Conservation (phyloP, 2,113 vertebrate species). For the Hyla sarda region DNA sequence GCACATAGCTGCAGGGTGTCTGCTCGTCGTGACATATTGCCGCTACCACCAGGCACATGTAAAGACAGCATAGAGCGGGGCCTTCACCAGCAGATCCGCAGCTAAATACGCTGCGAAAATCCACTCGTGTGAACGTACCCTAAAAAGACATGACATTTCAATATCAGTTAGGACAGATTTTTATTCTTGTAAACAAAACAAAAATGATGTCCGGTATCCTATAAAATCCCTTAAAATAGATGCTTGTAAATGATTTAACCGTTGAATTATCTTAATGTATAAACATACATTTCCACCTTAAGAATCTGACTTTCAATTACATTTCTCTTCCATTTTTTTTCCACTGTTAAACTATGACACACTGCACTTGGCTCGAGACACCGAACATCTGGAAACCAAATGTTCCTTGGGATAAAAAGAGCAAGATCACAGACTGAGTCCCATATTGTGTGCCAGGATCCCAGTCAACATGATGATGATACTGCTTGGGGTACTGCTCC, state of each 20-base stretch:
- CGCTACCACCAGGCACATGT: too few relatives aligned
- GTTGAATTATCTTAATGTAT: neutral
- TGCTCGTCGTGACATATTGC: too few relatives aligned
- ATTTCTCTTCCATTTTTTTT: slow-evolving; percentile 71
- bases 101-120: too few relatives aligned
- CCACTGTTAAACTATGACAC: slow-evolving; percentile 78
- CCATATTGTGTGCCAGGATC: slow-evolving; percentile 65
- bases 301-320: slow-evolving; percentile 8
- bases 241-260: neutral
- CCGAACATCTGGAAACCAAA: slow-evolving; percentile 92
- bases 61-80: too few relatives aligned
- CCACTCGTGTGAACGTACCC: too few relatives aligned
- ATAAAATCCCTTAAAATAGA: too few relatives aligned
- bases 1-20: too few relatives aligned
- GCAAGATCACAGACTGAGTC: slow-evolving; percentile 66
- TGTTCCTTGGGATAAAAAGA: slow-evolving; percentile 76
- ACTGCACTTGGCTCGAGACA: slow-evolving; percentile 76
- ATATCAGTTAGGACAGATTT: neutral
- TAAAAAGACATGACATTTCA: too few relatives aligned
- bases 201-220: too few relatives aligned
- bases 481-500: slow-evolving; percentile 72
- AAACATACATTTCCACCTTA: slow-evolving; percentile 40
- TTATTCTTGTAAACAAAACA: too few relatives aligned
- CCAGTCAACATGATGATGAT: slow-evolving; percentile 77
- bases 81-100: too few relatives aligned